Base-by-base conservation (phyloP, 2,113 vertebrate species). In the Sinocyclocheilus rhinocerous region DNA sequence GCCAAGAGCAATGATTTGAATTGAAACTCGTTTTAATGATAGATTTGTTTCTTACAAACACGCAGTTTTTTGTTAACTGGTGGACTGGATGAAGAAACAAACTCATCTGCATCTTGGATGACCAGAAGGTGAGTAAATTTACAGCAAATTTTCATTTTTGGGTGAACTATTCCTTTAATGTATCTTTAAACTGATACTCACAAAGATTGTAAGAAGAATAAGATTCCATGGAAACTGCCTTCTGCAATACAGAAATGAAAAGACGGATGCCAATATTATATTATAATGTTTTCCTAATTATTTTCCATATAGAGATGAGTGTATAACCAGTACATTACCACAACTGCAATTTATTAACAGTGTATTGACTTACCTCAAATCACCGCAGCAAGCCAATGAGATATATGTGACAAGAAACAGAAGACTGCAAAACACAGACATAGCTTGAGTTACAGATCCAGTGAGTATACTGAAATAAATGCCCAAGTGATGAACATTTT, bases 201-300 rank as follows among this genome's bases (percentile, higher is more conserved):
- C 97, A 92, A 99, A 99, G 88, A 98, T 91, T 87, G 93, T 94
- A 85, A 99, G 91, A 69, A 99, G 93, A 86, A 97, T 96, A 86
- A 97, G 87, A 85, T 99, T 99, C 97, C 97, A 98, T 45, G 98
- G 98, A 90, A 97, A 97, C 87, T 96, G 92, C 81, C 98, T 96
- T 96, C 98, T 99, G 95, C 87, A 87, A 22, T 5, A 24, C 33
- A 84, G 22, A 33, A 52, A 67, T 12, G 6, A 69, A 20, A 22
- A 20, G 16, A 15, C 4, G 3, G 72, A 75, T 29, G 18, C 16
- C 33, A 6, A 6, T 39, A 42, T 33, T 8, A 67, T 29, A 3
- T 15, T 67, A 15, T 15, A 4, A 33, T 69, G 63, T 29, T 50
- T 26, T 63, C 15, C 2, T 18, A 55, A 20, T 55, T 55, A 6